Base-by-base conservation (phyloP, 23 tunicate species). In the Ciona savignyi region DNA sequence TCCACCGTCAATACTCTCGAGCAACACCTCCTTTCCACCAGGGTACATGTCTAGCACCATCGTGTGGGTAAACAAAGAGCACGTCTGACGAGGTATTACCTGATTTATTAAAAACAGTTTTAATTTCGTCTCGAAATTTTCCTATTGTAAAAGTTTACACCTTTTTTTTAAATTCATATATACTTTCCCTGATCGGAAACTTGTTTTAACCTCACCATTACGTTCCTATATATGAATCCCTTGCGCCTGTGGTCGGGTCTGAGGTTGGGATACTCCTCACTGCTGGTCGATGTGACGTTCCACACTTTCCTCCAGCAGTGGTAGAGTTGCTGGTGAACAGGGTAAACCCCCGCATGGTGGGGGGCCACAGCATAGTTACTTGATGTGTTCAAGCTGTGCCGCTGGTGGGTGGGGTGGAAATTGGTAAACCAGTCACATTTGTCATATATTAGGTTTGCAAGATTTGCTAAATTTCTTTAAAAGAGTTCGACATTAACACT, bases 321-420 rank as follows among this genome's bases (percentile, higher is more conserved):
- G 34, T 92, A 92, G 69, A 92, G 35, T 28, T 74, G 93, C 60
- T 92, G 86, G 65, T 92, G 98, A 0, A 86, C 84, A 25, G 98
- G 98, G 35, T 65, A 92, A 30, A 92, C 85, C 23, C 98, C 98
- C 23, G 98, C 93, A 77, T 92, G 98, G 62, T 92, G 98, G 1
- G 98, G 98, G 11, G 98, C 86, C 2, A 92, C 98, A 11, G 98
- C 93, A 65, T 92, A 92, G 15, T 80, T 78, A 4, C 79, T 33
- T 26, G 88, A 77, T 15, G 51, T 42, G 76, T 83, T 82, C 11
- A 89, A 70, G 25, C 78, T 73, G 1, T 78, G 81, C 4, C 96
- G 66, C 84, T 86, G 68, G 30, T 69, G 60, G 27, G 60, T 56
- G 19, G 3, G 21, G 25, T 21, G 67, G 4, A 6, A 23, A 23